Conservation (phyloP, 2,888 invertebrate species). For the Stratiomys singularior region DNA sequence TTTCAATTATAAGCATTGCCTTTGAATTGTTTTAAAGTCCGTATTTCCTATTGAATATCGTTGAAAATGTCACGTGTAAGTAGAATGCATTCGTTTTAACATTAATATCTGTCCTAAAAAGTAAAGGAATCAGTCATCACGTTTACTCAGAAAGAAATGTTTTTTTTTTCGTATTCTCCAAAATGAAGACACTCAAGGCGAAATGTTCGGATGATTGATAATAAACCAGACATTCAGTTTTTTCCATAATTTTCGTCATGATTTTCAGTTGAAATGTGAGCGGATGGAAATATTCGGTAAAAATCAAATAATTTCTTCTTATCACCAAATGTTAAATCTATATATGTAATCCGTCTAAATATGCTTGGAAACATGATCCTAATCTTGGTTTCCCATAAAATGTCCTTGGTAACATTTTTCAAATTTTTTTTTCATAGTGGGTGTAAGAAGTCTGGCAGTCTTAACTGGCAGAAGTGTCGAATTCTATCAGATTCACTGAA, state of each 20-base stretch:
- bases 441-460: constrained; percentile 10
- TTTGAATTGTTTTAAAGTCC: neutral
- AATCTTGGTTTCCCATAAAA: neutral
- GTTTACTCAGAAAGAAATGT: no score
- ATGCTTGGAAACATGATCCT: constrained; percentile 21
- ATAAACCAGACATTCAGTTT: neutral
- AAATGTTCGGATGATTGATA: neutral
- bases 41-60: neutral
- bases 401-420: constrained; percentile 33
- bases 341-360: neutral
- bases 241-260: neutral
- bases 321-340: neutral
- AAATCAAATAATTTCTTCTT: neutral
- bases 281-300: neutral
- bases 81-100: constrained; percentile 30
- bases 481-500: neutral
- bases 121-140: no score
- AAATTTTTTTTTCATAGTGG: neutral
- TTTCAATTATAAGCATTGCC: no score
- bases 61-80: constrained; percentile 54
- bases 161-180: neutral
- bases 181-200: neutral
- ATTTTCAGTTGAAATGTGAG: neutral
- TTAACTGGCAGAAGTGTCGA: neutral
- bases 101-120: neutral